phyloP scores from a whole-genome alignment of 2,113 vertebrate species.

The Plecturocebus donacophilus region DNA sequence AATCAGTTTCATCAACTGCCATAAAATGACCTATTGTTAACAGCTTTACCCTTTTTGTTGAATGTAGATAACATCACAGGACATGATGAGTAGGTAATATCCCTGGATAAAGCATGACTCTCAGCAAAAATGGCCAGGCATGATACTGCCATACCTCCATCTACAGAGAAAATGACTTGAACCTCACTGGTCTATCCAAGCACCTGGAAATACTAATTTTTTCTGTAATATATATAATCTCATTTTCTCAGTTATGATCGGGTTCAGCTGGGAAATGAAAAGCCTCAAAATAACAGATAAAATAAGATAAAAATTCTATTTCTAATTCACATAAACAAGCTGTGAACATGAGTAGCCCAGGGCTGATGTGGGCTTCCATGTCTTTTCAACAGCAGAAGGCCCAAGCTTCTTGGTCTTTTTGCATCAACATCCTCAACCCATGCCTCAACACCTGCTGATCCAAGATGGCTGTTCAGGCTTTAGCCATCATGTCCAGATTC shows the following conservation, averaged over 20 bases:
- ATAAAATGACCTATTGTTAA: background rate
- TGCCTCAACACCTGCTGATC: background rate
- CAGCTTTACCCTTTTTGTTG: background rate
- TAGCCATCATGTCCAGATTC: too few relatives aligned
- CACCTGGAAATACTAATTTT: background rate
- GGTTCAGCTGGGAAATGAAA: background rate
- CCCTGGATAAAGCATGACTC: background rate
- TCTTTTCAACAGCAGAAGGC: background rate
- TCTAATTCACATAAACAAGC: background rate
- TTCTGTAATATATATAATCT: background rate
- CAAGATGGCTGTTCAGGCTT: background rate
- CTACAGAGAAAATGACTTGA: background rate
- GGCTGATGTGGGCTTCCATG: background rate
- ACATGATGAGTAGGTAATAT: background rate
- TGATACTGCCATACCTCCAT: background rate
- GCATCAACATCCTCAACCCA: background rate
- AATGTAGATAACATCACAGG: background rate
- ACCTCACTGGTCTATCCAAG: background rate
- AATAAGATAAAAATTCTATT: background rate
- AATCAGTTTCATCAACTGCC: background rate
- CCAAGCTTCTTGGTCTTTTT: background rate
- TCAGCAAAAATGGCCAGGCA: background rate
- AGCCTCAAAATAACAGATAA: background rate
- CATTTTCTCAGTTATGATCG: background rate
- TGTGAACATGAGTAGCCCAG: background rate